Evolutionary conservation across 2,888 invertebrate genomes (phyloP).

Genomic region (Mesodorylaimus sp.): DNA sequence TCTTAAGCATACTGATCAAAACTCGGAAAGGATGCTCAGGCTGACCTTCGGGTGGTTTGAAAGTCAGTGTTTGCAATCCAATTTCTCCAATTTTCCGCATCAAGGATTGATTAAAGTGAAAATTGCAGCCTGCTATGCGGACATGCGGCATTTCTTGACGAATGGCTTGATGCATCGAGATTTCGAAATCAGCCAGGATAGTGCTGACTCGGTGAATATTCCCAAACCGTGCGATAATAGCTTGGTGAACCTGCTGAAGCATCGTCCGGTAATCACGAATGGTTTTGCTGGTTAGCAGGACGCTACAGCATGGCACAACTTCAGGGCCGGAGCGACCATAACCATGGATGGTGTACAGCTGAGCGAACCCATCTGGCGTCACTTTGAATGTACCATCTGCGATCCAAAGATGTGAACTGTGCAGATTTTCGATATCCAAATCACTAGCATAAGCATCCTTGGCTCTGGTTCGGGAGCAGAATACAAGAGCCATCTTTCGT

Average conservation of each 20-base stretch:
- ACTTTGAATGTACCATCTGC: background rate
- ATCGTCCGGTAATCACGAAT: background rate
- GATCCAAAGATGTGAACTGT: background rate
- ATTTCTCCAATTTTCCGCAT: background rate
- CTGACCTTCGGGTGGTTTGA: background rate
- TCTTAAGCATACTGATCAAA: background rate
- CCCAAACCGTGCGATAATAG: background rate
- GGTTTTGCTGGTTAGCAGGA: background rate
- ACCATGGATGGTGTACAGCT: background rate
- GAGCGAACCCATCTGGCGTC: background rate
- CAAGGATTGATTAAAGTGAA: background rate
- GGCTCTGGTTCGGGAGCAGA: background rate
- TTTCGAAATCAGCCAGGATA: background rate
- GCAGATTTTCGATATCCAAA: background rate
- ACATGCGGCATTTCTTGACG: background rate
- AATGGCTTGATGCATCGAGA: background rate
- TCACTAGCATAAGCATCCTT: background rate
- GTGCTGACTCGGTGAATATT: background rate
- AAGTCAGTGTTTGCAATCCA: background rate
- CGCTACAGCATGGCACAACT: background rate
- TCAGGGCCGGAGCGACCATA: background rate
- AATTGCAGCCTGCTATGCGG: background rate
- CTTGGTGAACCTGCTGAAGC: background rate
- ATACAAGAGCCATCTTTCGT: constrained; percentile 1
- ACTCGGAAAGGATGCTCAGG: background rate